Evolutionary conservation across 2,113 vertebrate genomes (phyloP).

Genomic region (Megaceryle torquata): DNA sequence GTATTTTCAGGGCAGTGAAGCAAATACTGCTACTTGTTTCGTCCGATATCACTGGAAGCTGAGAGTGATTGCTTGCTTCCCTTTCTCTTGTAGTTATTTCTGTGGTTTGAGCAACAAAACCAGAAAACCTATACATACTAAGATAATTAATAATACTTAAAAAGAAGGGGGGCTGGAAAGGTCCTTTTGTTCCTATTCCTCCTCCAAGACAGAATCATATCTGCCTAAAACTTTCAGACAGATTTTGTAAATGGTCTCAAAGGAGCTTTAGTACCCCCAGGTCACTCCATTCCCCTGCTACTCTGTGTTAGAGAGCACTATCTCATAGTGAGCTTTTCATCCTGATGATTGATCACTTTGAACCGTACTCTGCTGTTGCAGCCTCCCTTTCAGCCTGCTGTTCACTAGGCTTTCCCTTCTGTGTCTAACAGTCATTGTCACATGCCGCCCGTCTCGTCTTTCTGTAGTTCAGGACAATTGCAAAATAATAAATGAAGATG

Average conservation of each 20-base stretch:
- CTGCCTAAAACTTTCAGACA: background rate
- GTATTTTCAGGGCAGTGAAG: background rate
- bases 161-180: background rate
- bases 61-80: background rate
- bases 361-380: background rate
- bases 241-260: background rate
- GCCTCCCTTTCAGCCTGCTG: background rate
- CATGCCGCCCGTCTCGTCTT: background rate
- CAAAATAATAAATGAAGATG: background rate
- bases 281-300: background rate
- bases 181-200: background rate
- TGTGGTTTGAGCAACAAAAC: background rate
- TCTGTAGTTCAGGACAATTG: background rate
- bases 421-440: background rate
- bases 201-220: background rate
- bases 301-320: background rate
- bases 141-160: background rate
- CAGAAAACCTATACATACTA: rapidly evolving
- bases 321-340: background rate
- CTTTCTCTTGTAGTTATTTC: background rate
- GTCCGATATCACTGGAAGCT: background rate
- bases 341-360: background rate
- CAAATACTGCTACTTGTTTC: background rate
- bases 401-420: background rate
- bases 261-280: background rate